Base-by-base conservation (phyloP, 2,113 vertebrate genomes). In the Anser brachyrhynchus region DNA sequence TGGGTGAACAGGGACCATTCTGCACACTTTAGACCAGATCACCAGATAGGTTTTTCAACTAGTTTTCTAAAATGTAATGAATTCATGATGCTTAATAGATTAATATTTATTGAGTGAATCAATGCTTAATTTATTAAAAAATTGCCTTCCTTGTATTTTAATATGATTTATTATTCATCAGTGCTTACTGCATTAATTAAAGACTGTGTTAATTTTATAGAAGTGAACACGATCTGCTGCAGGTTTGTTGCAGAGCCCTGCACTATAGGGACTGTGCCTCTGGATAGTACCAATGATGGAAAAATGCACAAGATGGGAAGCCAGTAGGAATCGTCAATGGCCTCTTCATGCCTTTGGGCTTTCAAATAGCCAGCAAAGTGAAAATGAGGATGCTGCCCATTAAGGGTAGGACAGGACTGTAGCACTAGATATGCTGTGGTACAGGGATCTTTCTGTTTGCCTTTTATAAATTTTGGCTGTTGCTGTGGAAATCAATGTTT, bases 81-180 rank as follows among this genome's bases (percentile, higher is more conserved):
- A 96, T 96, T 83, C 89, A 87, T 91, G 87, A 94, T 94, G 84
- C 87, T 84, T 85, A 66, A 83, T 77, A 91, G 94, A 95, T 97
- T 95, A 96, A 96, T 96, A 92, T 96, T 97, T 94, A 95, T 96
- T 92, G 92, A 96, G 91, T 83, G 96, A 96, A 91, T 96, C 91
- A 94, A 91, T 87, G 89, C 94, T 91, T 96, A 96, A 96, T 97
- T 96, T 96, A 97, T 96, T 93, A 92, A 94, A 93, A 92, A 96
- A 35, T 92, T 91, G 84, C 95, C 93, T 96, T 93, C 91, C 87
- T 93, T 96, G 89, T 95, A 76, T 97, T 96, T 96, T 94, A 95
- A 94, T 96, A 87, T 96, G 89, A 97, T 95, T 95, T 95, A 95
- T 96, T 95, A 94, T 93, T 96, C 91, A 89, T 97, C 93, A 77